Evolutionary conservation across 2,888 invertebrate species (phyloP).

Genomic region (Camptogramma bilineatum): DNA sequence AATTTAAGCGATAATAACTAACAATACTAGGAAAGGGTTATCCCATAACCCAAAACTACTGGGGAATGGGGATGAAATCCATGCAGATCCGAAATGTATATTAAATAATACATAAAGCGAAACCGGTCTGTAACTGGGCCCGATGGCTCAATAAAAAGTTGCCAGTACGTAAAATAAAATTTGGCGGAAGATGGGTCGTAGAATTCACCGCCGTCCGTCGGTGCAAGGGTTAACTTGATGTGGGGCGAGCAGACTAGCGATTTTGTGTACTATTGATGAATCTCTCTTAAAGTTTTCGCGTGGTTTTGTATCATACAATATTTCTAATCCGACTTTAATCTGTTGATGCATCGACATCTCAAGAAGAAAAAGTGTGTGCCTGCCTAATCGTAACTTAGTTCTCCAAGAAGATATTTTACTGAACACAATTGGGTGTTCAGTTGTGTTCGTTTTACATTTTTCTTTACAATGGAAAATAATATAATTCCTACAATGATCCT

Average conservation of each 20-base stretch:
- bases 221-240: constrained; percentile 64
- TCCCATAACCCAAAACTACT: constrained; percentile 58
- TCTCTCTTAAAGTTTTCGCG: not conserved
- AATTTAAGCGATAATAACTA: constrained; percentile 62
- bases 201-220: constrained; percentile 57
- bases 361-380: too few species aligned
- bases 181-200: constrained; percentile 54
- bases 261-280: not conserved
- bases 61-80: constrained; percentile 56
- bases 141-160: constrained; percentile 68
- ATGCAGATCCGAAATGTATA: constrained; percentile 73
- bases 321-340: too few species aligned
- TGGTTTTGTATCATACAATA: too few species aligned
- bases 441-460: too few species aligned
- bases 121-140: constrained; percentile 42
- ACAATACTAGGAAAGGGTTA: constrained; percentile 58
- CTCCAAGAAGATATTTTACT: too few species aligned
- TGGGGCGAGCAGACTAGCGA: constrained; percentile 38
- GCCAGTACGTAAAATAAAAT: constrained; percentile 76
- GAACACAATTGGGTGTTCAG: too few species aligned
- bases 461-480: too few species aligned
- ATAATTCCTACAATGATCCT: too few species aligned
- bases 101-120: constrained; percentile 80
- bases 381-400: too few species aligned
- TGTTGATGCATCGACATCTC: too few species aligned